phyloP scores from a whole-genome alignment of 2,113 vertebrate genomes.

The Muntiacus reevesi region DNA sequence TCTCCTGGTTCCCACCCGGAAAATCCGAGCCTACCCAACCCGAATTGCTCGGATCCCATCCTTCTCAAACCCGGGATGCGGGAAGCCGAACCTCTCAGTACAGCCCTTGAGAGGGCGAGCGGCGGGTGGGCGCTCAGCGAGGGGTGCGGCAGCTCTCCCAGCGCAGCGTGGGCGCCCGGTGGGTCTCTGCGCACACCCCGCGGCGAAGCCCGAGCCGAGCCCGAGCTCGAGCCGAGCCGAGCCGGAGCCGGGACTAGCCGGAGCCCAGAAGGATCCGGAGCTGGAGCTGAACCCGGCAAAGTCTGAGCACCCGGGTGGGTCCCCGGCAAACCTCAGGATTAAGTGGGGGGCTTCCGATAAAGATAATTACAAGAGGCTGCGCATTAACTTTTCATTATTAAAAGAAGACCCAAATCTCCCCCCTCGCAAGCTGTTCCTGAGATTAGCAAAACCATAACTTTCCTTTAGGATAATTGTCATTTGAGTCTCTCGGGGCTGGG shows the following conservation, averaged over 20 bases:
- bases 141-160: background rate
- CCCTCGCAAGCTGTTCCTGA: constrained; percentile 83
- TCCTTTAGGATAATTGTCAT: constrained; percentile 85
- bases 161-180: accelerated
- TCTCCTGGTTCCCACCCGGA: background rate
- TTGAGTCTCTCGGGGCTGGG: constrained; percentile 67
- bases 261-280: background rate
- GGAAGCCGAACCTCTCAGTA: background rate
- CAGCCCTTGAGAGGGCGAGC: background rate
- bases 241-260: accelerated
- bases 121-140: background rate
- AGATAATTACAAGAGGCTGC: constrained; percentile 85
- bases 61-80: background rate
- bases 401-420: constrained; percentile 87
- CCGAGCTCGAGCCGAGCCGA: background rate
- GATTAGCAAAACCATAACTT: constrained; percentile 89
- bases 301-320: constrained; percentile 55
- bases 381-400: constrained; percentile 87
- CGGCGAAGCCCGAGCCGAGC: accelerated
- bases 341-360: constrained; percentile 82
- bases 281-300: background rate
- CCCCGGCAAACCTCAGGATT: constrained; percentile 80
- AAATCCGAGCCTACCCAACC: background rate
- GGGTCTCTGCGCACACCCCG: accelerated
- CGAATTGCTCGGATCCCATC: accelerated